Percentiles rank a stretch among this genome's conserved stretches.
phyloP scores from a whole-genome alignment of 1,140 invertebrate species.

The Drosophila nigromelanica region DNA sequence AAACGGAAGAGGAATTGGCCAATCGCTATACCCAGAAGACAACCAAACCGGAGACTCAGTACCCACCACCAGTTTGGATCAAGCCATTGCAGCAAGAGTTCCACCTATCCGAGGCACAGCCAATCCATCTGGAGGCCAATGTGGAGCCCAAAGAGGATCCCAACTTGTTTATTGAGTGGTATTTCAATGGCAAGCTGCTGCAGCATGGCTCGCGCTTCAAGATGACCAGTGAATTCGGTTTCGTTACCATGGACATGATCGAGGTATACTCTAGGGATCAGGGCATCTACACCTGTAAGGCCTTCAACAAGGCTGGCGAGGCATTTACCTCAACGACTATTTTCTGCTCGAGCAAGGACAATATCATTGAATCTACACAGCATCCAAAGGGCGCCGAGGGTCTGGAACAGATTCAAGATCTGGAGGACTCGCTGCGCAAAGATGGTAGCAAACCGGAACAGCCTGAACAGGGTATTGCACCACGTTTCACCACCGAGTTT shows the following conservation, averaged over 20 bases:
- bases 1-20: slow-evolving; percentile 91
- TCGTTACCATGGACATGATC: slow-evolving; percentile 94
- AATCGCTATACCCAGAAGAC: slow-evolving; percentile 88
- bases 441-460: slow-evolving; percentile 88
- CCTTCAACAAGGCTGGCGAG: slow-evolving; percentile 93
- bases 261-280: slow-evolving; percentile 97
- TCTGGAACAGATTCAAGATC: slow-evolving; percentile 94
- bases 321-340: slow-evolving; percentile 96
- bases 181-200: slow-evolving; percentile 94
- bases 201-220: slow-evolving; percentile 94
- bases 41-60: slow-evolving; percentile 89
- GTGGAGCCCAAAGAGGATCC: slow-evolving; percentile 99
- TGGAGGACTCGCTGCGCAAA: slow-evolving; percentile 93
- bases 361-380: slow-evolving; percentile 93
- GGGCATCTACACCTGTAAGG: slow-evolving; percentile 96
- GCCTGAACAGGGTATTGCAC: slow-evolving; percentile 91
- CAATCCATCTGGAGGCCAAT: slow-evolving; percentile 95
- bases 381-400: slow-evolving; percentile 97
- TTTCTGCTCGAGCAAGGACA: slow-evolving; percentile 92
- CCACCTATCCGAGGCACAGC: slow-evolving; percentile 94
- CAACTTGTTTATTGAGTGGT: slow-evolving; percentile 96
- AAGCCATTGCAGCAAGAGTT: slow-evolving; percentile 92
- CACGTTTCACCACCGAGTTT: slow-evolving; percentile 94
- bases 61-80: slow-evolving; percentile 94
- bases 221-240: slow-evolving; percentile 95